A percentile compares a stretch with the other conserved stretches of the same genome.
phyloP scores from a whole-genome alignment of 1,140 invertebrate genomes.

The Anastrepha ludens region DNA sequence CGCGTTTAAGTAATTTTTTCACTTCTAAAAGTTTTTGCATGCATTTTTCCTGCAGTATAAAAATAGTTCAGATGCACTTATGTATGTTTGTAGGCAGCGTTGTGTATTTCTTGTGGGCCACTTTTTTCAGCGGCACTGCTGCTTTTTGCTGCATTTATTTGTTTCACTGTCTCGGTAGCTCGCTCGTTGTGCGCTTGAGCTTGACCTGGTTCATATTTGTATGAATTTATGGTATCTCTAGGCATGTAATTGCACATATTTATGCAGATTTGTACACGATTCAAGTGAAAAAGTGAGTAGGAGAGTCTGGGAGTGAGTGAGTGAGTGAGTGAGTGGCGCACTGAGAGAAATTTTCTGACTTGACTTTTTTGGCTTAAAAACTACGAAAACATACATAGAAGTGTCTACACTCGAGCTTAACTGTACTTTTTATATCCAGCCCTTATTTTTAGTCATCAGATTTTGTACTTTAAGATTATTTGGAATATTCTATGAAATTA shows the following conservation, averaged over 20 bases:
- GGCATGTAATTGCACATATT: constrained; percentile 51
- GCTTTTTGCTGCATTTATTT: not conserved
- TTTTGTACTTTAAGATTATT: too few relatives aligned
- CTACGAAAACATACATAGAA: too few relatives aligned
- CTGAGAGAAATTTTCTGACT: not conserved
- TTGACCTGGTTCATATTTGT: constrained; percentile 51
- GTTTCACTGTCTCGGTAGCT: not conserved
- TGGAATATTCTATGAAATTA: too few relatives aligned
- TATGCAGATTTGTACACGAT: constrained; percentile 45
- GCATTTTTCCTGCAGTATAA: not conserved
- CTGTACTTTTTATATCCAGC: too few relatives aligned
- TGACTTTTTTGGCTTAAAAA: too few relatives aligned
- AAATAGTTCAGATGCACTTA: too few relatives aligned
- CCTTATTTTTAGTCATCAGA: too few relatives aligned
- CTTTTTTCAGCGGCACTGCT: not conserved
- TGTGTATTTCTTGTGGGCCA: not conserved
- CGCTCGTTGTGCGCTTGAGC: constrained; percentile 23
- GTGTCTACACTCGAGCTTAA: too few relatives aligned
- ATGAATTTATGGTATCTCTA: constrained; percentile 41
- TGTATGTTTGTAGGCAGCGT: not conserved
- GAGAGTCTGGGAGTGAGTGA: not conserved
- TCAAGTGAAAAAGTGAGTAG: not conserved
- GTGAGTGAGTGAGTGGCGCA: not conserved
- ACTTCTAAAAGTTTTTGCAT: not conserved
- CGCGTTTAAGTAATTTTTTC: not conserved